Percentiles rank a stretch among this genome's conserved stretches.
These are phyloP conservation scores for Andrena camellia DNA, from an alignment of 2,888 invertebrate genomes.

Conservation along the genomic window DNA sequence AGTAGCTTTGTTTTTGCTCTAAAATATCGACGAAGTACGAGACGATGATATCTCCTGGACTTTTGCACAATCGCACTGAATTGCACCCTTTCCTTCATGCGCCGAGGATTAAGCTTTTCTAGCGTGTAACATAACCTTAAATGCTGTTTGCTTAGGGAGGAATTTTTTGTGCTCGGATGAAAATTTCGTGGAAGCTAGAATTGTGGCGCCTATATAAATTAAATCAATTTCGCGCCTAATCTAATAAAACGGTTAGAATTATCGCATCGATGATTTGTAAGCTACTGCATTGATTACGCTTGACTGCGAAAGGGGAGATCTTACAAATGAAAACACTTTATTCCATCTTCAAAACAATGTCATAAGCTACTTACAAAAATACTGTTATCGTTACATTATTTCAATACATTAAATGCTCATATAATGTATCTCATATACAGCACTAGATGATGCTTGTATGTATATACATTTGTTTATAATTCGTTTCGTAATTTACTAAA, in stretches of 20 bases:
- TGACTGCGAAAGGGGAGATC: background rate
- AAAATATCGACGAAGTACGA: too few species aligned
- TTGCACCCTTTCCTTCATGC: too few species aligned
- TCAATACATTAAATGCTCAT: conserved; percentile 47
- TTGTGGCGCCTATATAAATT: too few species aligned
- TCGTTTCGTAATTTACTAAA: conserved; percentile 7
- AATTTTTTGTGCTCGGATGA: too few species aligned
- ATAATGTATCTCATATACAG: conserved; percentile 28
- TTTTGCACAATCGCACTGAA: too few species aligned
- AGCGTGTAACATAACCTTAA: too few species aligned
- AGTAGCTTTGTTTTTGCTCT: too few species aligned
- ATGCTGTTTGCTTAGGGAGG: too few species aligned
- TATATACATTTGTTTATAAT: conserved; percentile 49
- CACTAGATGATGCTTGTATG: conserved; percentile 28
- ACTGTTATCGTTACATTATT: conserved; percentile 62
- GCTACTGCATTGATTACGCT: background rate
- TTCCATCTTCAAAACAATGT: conserved; percentile 62
- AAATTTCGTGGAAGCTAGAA: too few species aligned
- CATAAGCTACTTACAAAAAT: conserved; percentile 65
- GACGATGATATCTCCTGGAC: too few species aligned
- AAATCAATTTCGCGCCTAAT: background rate
- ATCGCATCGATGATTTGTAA: background rate
- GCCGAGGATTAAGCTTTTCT: too few species aligned
- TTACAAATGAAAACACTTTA: conserved; percentile 65
- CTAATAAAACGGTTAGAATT: background rate